Evolutionary conservation across 1,140 invertebrate genomes (phyloP), one percentile per base, ranked within the genome.

Genomic region (Euwallacea similis): DNA sequence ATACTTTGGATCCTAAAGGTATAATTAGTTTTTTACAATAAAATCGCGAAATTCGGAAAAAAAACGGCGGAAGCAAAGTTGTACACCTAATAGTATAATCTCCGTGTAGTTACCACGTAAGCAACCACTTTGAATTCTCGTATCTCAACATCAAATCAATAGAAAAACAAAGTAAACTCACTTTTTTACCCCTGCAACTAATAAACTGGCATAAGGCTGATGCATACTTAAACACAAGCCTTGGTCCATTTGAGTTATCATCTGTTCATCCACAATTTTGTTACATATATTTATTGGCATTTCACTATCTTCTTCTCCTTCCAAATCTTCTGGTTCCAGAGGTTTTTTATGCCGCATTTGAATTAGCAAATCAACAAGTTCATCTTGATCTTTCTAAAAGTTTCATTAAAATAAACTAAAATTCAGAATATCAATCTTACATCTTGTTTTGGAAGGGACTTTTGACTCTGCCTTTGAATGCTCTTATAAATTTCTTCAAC

Each of bases 161-260:
- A 33, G 21, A 4, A 33, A 33, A 33, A 33, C 21, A 33, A 33
- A 33, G 4, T 33, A 33, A 33, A 33, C 21, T 33, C 84, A 96
- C 94, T 86, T 87, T 87, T 98, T 98, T 69, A 98, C 97, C 61
- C 96, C 96, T 21, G 88, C 86, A 4, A 97, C 88, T 0, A 99
- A 84, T 16, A 98, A 84, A 1, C 94, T 95, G 7, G 97, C 97
- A 88, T 93, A 98, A 0, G 97, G 97, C 79, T 99, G 97, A 84
- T 97, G 95, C 90, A 98, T 91, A 77, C 93, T 96, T 7, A 99
- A 82, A 83, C 96, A 98, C 73, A 89, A 84, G 1, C 95, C 96
- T 75, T 90, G 85, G 84, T 98, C 97, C 7, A 72, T 65, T 65
- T 61, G 73, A 9, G 69, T 47, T 6, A 74, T 69, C 11, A 75